phyloP scores from a whole-genome alignment of 2,113 vertebrate genomes.

The Ceratotherium simum region DNA sequence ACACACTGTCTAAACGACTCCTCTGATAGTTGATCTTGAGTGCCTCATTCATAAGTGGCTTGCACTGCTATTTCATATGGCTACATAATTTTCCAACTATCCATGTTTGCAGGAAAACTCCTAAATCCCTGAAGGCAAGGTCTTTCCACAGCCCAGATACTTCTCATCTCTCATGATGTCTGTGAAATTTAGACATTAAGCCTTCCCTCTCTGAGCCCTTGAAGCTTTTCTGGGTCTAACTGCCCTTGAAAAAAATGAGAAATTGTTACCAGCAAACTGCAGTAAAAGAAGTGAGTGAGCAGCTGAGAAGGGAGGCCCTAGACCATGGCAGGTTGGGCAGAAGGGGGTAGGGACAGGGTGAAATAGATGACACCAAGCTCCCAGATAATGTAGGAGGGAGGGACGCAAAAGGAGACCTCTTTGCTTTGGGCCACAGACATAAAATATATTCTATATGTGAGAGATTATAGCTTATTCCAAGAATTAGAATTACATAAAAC shows the following conservation, averaged over 20 bases:
- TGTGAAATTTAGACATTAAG: slow-evolving; percentile 38
- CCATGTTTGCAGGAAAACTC: not conserved
- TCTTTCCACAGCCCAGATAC: not conserved
- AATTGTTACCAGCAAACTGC: not conserved
- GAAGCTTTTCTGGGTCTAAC: not conserved
- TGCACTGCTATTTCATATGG: not conserved
- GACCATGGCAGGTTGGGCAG: not conserved
- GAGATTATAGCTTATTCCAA: slow-evolving; percentile 23
- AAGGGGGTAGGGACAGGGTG: not conserved
- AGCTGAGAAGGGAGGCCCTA: not conserved
- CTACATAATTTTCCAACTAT: not conserved
- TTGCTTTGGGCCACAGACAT: not conserved
- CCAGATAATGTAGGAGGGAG: not conserved
- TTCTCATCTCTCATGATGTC: not conserved
- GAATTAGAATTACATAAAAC: slow-evolving; percentile 33
- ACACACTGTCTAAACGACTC: not conserved
- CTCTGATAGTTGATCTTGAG: not conserved
- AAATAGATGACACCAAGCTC: not conserved
- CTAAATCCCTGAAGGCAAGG: not conserved
- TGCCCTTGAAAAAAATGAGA: slow-evolving; percentile 6
- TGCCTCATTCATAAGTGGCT: not conserved
- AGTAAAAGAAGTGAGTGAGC: not conserved
- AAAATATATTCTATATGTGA: not conserved
- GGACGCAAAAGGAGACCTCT: not conserved
- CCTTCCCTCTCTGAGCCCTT: not conserved